Conservation (phyloP, 2,113 vertebrate species). For the Sceloporus tristichus region DNA sequence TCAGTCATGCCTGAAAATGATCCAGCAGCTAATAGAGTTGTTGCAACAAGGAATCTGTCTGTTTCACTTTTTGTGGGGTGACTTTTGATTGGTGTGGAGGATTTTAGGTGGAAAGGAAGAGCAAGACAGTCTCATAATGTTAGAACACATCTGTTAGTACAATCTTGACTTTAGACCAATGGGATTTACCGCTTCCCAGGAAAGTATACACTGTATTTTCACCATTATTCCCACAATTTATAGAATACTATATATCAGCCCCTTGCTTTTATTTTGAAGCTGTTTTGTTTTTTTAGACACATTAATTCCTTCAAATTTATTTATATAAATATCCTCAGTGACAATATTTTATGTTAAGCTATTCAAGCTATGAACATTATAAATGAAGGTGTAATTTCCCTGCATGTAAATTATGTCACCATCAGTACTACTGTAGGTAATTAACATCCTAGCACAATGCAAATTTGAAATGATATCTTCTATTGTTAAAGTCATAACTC, state of each 20-base stretch:
- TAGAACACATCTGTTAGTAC: too few species aligned
- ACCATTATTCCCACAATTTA: background rate
- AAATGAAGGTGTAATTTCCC: constrained; percentile 3
- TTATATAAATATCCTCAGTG: constrained; percentile 21
- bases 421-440: background rate
- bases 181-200: background rate
- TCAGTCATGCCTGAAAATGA: too few species aligned
- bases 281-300: background rate
- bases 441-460: constrained; percentile 1
- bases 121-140: too few species aligned
- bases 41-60: too few species aligned
- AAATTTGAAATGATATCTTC: constrained; percentile 24
- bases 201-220: background rate
- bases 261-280: background rate
- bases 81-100: background rate
- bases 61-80: too few species aligned
- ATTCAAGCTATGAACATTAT: constrained; percentile 5
- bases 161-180: background rate
- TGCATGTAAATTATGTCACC: background rate
- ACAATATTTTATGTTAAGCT: constrained; percentile 11
- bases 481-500: constrained; percentile 25
- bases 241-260: background rate
- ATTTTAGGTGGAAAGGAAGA: too few species aligned
- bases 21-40: too few species aligned
- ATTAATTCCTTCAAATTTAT: constrained; percentile 36